A percentile compares a stretch with the other conserved stretches of the same genome.
Evolutionary conservation across 2,888 invertebrate genomes (phyloP).

Genomic region (Invenusta paracnida): DNA sequence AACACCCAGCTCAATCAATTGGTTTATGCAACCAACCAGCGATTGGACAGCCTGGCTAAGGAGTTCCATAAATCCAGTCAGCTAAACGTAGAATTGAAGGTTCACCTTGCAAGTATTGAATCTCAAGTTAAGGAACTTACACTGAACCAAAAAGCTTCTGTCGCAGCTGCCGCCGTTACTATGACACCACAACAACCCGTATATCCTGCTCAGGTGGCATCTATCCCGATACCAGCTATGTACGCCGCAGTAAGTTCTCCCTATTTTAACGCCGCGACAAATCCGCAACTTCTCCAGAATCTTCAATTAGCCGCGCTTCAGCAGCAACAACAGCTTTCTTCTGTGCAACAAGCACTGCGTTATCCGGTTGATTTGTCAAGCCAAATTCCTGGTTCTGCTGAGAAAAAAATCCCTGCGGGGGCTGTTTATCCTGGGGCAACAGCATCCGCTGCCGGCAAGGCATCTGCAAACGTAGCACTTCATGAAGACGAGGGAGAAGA

Average conservation of each 20-base stretch:
- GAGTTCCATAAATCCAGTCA: background rate
- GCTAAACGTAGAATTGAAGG: background rate
- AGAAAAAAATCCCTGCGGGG: background rate
- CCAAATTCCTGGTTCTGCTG: background rate
- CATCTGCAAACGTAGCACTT: background rate
- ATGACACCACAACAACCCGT: background rate
- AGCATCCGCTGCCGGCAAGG: background rate
- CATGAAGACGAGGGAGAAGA: conserved; percentile 20
- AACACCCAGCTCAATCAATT: background rate
- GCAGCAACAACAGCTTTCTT: conserved; percentile 7
- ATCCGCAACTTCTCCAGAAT: conserved; percentile 8
- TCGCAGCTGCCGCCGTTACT: background rate
- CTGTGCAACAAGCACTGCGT: background rate
- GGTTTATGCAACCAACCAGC: background rate
- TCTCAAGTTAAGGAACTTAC: background rate
- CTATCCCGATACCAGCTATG: background rate
- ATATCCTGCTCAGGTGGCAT: background rate
- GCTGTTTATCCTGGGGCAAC: background rate
- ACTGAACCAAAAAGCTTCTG: background rate
- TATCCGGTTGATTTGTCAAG: background rate
- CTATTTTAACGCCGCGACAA: background rate
- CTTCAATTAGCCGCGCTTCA: background rate
- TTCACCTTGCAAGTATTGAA: background rate
- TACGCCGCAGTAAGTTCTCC: background rate
- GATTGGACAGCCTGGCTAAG: background rate